Conservation (phyloP, 1,140 invertebrate species). For the Drosophila cardini region DNA sequence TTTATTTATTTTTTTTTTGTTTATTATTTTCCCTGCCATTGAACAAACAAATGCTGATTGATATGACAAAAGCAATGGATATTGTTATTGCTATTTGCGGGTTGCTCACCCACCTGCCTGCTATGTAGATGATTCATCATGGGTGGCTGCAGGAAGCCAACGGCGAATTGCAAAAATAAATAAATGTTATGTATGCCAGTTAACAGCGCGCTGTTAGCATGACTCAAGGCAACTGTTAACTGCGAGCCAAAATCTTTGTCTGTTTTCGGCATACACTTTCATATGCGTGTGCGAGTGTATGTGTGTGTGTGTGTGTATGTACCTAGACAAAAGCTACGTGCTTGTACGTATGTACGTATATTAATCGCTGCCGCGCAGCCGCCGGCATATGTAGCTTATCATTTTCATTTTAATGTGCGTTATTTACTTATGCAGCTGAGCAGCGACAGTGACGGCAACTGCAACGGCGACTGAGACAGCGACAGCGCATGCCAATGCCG, state of each 20-base stretch:
- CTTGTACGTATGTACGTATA: not conserved
- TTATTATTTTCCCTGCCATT: slow-evolving; percentile 41
- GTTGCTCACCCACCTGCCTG: slow-evolving; percentile 34
- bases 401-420: slow-evolving; percentile 22
- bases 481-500: slow-evolving; percentile 38
- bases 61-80: slow-evolving; percentile 50
- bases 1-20: not conserved
- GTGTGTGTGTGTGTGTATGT: not conserved
- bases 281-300: not conserved
- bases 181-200: slow-evolving; percentile 4
- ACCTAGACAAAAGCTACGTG: slow-evolving; percentile 31
- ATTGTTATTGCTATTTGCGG: slow-evolving; percentile 24
- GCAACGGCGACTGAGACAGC: not conserved
- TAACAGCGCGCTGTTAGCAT: slow-evolving; percentile 41
- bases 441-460: not conserved
- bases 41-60: slow-evolving; percentile 65
- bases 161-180: slow-evolving; percentile 5
- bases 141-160: slow-evolving; percentile 44
- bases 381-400: slow-evolving; percentile 32
- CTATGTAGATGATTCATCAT: slow-evolving; percentile 41
- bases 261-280: slow-evolving; percentile 14
- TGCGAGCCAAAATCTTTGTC: slow-evolving; percentile 7
- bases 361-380: slow-evolving; percentile 19
- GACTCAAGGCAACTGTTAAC: slow-evolving; percentile 36
- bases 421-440: slow-evolving; percentile 21